Percentiles rank a stretch among this genome's conserved stretches.
Evolutionary conservation across 2,888 invertebrate species (phyloP).

Genomic region (Heliconius erato): DNA sequence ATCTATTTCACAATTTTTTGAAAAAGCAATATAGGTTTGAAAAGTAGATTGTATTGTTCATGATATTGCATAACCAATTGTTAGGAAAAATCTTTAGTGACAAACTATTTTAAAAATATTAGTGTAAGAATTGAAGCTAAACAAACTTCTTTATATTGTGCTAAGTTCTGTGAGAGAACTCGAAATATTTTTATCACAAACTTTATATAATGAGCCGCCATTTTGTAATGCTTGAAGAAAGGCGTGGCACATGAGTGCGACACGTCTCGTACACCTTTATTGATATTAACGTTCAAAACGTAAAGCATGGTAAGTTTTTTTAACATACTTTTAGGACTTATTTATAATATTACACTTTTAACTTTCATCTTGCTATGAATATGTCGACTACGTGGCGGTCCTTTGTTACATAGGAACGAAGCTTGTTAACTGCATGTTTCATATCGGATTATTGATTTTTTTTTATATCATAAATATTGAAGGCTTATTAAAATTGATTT

Average conservation of each 20-base stretch:
- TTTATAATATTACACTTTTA: not conserved
- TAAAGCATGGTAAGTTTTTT: constrained; percentile 75
- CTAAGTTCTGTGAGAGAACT: constrained; percentile 49
- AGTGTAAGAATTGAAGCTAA: constrained; percentile 40
- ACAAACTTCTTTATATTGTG: constrained; percentile 41
- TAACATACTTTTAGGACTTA: constrained; percentile 32
- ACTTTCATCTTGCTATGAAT: not conserved
- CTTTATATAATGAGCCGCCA: constrained; percentile 68
- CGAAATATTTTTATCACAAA: constrained; percentile 28
- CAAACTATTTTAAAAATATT: constrained; percentile 17
- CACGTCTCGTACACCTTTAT: constrained; percentile 56
- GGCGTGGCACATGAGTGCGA: constrained; percentile 71
- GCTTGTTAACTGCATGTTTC: not conserved
- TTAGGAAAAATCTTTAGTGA: constrained; percentile 28
- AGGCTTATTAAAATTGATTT: not conserved
- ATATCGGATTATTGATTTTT: not conserved
- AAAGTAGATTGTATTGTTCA: not conserved
- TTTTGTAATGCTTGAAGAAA: constrained; percentile 69
- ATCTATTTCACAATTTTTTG: not conserved
- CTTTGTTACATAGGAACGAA: not conserved
- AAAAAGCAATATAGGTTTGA: constrained; percentile 16
- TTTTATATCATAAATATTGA: not conserved
- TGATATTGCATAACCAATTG: constrained; percentile 14
- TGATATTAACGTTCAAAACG: constrained; percentile 63
- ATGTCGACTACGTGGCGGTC: not conserved